Conservation (phyloP, 2,888 invertebrate species). For the Drosophila aldrichi region DNA sequence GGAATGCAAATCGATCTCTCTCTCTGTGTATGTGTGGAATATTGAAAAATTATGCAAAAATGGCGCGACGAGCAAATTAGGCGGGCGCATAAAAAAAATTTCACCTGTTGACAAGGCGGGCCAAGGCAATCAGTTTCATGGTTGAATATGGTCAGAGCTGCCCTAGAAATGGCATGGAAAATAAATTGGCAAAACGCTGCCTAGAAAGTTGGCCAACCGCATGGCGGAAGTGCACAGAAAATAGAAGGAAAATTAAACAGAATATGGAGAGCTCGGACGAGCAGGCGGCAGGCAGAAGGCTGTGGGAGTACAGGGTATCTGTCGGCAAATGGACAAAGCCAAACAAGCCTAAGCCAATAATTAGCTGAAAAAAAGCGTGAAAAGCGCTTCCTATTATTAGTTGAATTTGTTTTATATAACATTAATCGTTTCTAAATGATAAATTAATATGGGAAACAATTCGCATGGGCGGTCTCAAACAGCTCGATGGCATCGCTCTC, state of each 20-base stretch:
- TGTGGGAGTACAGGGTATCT: background rate
- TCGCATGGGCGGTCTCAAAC: slow-evolving; percentile 64
- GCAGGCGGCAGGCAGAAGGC: slow-evolving; percentile 23
- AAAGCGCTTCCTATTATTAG: slow-evolving; percentile 77
- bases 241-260: slow-evolving; percentile 1
- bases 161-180: slow-evolving; percentile 54
- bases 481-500: slow-evolving; percentile 14
- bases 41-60: slow-evolving; percentile 67
- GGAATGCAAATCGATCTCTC: slow-evolving; percentile 59
- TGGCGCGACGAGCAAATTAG: slow-evolving; percentile 52
- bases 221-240: slow-evolving; percentile 56
- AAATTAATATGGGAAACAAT: slow-evolving; percentile 78
- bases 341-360: slow-evolving; percentile 63
- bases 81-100: slow-evolving; percentile 63
- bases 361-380: slow-evolving; percentile 67
- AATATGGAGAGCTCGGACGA: background rate
- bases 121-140: slow-evolving; percentile 64
- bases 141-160: slow-evolving; percentile 59
- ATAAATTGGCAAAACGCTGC: slow-evolving; percentile 18
- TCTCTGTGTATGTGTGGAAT: slow-evolving; percentile 27
- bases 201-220: slow-evolving; percentile 60
- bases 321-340: slow-evolving; percentile 52
- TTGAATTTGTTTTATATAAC: slow-evolving; percentile 78
- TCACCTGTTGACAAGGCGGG: slow-evolving; percentile 66
- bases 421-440: slow-evolving; percentile 78